phyloP scores from a whole-genome alignment of 2,888 invertebrate species.

The Crossocerus cetratus region DNA sequence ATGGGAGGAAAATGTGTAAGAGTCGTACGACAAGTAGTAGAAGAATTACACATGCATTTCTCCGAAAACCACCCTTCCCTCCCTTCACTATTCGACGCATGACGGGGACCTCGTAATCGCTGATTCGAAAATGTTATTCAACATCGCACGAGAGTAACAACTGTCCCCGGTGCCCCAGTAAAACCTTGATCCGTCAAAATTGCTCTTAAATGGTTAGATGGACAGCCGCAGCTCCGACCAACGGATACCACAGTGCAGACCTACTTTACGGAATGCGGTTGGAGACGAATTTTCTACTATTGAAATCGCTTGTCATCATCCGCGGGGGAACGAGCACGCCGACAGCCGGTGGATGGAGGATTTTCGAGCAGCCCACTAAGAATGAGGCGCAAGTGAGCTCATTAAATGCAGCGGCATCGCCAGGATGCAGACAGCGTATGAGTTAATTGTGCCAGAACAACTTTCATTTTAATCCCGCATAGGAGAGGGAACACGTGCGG shows the following conservation, averaged over 20 bases:
- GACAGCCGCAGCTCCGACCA: too few relatives aligned
- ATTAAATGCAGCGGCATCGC: conserved; percentile 27
- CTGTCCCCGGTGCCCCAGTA: too few relatives aligned
- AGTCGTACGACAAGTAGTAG: conserved; percentile 20
- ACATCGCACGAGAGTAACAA: background rate
- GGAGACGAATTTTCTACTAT: background rate
- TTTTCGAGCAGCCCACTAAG: conserved; percentile 7
- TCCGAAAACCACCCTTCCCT: conserved; percentile 9
- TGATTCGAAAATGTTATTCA: background rate
- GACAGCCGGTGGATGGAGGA: background rate
- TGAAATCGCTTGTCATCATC: background rate
- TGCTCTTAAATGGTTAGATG: too few relatives aligned
- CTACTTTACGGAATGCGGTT: too few relatives aligned
- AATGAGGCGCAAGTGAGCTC: conserved; percentile 15
- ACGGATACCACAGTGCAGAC: too few relatives aligned
- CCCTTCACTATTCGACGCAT: background rate
- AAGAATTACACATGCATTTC: conserved; percentile 13
- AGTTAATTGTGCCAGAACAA: conserved; percentile 48
- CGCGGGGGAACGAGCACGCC: background rate
- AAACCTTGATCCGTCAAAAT: too few relatives aligned
- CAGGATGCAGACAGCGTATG: conserved; percentile 31
- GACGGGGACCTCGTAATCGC: background rate
- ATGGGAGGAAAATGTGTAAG: conserved; percentile 46
- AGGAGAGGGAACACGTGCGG: conserved; percentile 22
- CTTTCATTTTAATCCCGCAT: conserved; percentile 44